Conservation (phyloP, 1,140 invertebrate species). For the Drosophila neocordata region DNA sequence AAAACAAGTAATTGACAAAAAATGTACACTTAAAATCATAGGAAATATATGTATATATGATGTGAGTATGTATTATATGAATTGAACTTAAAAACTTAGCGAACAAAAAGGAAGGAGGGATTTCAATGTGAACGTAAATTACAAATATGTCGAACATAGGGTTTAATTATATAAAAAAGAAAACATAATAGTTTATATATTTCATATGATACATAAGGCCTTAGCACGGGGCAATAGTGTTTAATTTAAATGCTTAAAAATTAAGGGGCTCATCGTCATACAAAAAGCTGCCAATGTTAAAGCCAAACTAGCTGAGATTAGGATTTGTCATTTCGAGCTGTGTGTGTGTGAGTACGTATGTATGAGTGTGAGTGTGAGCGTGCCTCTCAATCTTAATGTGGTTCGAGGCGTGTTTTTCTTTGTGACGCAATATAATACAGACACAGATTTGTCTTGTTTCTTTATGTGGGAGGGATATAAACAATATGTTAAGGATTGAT, state of each 20-base stretch:
- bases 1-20: constrained; percentile 64
- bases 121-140: constrained; percentile 58
- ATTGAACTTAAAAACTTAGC: constrained; percentile 57
- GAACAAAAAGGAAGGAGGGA: constrained; percentile 40
- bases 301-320: constrained; percentile 38
- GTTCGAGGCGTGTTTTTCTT: constrained; percentile 42
- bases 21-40: constrained; percentile 74
- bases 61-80: constrained; percentile 12
- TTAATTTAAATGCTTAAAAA: constrained; percentile 58
- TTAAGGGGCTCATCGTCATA: constrained; percentile 28
- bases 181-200: constrained; percentile 66
- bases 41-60: constrained; percentile 1
- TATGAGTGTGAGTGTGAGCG: constrained; percentile 11
- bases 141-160: constrained; percentile 63
- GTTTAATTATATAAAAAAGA: constrained; percentile 40
- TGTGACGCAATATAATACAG: constrained; percentile 74
- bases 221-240: constrained; percentile 41
- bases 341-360: constrained; percentile 35
- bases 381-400: constrained; percentile 33
- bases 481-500: constrained; percentile 63
- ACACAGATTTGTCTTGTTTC: constrained; percentile 34
- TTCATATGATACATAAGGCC: constrained; percentile 78
- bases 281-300: constrained; percentile 31
- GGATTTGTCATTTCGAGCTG: constrained; percentile 29
- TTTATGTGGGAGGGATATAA: constrained; percentile 33